Conservation (phyloP, 2,888 invertebrate genomes). For the Lochmaea crataegi region DNA sequence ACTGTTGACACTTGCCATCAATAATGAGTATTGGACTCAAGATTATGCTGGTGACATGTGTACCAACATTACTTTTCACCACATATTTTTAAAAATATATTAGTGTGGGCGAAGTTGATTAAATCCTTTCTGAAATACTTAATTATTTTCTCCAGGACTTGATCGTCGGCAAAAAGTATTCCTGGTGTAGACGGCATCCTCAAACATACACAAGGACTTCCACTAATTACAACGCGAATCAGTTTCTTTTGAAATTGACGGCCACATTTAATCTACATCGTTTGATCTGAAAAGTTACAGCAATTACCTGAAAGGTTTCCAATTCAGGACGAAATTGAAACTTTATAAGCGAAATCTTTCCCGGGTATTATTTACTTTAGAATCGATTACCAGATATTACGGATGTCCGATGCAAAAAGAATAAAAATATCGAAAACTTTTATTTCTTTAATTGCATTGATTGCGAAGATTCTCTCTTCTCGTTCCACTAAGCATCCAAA, state of each 20-base stretch:
- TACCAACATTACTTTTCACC: too few species aligned
- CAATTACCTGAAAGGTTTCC: constrained; percentile 63
- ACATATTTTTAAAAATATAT: too few species aligned
- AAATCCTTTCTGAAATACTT: too few species aligned
- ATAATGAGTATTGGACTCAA: too few species aligned
- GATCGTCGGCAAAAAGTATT: constrained; percentile 22
- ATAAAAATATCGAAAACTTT: not conserved
- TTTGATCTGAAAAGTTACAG: constrained; percentile 59
- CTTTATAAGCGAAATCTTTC: constrained; percentile 52
- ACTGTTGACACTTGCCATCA: too few species aligned
- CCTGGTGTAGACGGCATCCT: constrained; percentile 29
- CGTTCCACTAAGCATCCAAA: too few species aligned
- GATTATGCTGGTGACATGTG: too few species aligned
- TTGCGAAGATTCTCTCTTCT: too few species aligned
- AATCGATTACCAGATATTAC: constrained; percentile 55
- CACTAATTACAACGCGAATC: constrained; percentile 62
- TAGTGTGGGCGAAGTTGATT: too few species aligned
- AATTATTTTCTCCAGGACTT: not conserved
- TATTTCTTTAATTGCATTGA: not conserved
- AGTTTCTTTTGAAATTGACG: constrained; percentile 56
- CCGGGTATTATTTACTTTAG: constrained; percentile 57
- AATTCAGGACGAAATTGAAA: constrained; percentile 61
- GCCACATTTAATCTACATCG: constrained; percentile 59
- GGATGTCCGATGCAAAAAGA: constrained; percentile 11
- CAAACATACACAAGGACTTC: constrained; percentile 52